Evolutionary conservation across 2,888 invertebrate genomes (phyloP).

Genomic region (Kuschelorhynchus macadamiae): DNA sequence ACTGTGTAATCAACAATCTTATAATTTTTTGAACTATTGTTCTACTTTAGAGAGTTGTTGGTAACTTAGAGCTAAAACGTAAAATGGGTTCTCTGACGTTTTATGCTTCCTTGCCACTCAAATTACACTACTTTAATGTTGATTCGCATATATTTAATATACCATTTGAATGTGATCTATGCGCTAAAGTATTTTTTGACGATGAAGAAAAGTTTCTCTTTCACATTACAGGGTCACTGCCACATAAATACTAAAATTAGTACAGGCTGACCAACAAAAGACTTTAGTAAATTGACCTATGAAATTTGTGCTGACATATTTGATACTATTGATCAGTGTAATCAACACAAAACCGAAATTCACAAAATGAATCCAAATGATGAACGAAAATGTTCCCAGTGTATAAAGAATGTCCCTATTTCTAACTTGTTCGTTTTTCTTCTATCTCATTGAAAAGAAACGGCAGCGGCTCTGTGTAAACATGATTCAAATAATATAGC

Average conservation of each 20-base stretch:
- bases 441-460: constrained; percentile 10
- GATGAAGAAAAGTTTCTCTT: constrained; percentile 28
- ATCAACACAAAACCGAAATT: constrained; percentile 14
- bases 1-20: constrained; percentile 1
- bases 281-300: constrained; percentile 19
- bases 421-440: constrained; percentile 15
- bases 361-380: constrained; percentile 14
- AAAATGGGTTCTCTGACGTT: constrained; percentile 16
- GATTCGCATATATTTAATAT: constrained; percentile 14
- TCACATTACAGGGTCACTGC: constrained; percentile 34
- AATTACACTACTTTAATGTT: constrained; percentile 27
- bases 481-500: background rate
- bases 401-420: constrained; percentile 3
- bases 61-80: constrained; percentile 21
- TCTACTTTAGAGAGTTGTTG: constrained; percentile 24
- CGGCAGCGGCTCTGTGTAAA: background rate
- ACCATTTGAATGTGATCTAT: constrained; percentile 28
- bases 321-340: constrained; percentile 3
- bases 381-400: constrained; percentile 14
- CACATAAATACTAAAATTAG: constrained; percentile 14
- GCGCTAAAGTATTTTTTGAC: constrained; percentile 20
- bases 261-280: constrained; percentile 16
- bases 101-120: constrained; percentile 12
- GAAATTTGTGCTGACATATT: constrained; percentile 35
- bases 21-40: constrained; percentile 11